These are phyloP conservation scores for Tenthredo amoena DNA, from an alignment of 2,888 invertebrate genomes.

Conservation along the genomic window DNA sequence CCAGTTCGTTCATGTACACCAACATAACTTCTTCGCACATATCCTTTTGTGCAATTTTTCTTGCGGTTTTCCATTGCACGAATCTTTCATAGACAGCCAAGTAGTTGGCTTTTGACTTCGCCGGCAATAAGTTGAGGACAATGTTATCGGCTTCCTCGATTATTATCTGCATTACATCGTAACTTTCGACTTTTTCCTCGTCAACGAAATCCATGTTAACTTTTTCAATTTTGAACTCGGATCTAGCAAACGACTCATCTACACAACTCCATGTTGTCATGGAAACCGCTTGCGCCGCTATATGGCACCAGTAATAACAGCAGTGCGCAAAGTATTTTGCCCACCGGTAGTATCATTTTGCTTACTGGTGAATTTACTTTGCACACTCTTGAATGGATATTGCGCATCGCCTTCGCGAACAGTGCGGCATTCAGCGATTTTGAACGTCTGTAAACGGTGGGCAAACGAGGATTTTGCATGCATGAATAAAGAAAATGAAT, in stretches of 20 bases:
- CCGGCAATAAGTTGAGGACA: conserved; percentile 35
- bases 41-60: conserved; percentile 38
- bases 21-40: conserved; percentile 52
- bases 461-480: conserved; percentile 35
- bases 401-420: too few relatives aligned
- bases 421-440: background rate
- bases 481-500: conserved; percentile 49
- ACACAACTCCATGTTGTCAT: background rate
- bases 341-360: background rate
- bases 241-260: too few relatives aligned
- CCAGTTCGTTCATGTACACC: conserved; percentile 47
- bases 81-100: conserved; percentile 50
- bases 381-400: too few relatives aligned
- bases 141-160: conserved; percentile 3
- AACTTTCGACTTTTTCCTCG: too few relatives aligned
- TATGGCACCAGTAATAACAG: conserved; percentile 5
- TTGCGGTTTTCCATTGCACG: conserved; percentile 36
- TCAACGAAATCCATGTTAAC: too few relatives aligned
- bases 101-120: conserved; percentile 40
- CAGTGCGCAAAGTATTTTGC: conserved; percentile 27
- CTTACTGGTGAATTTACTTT: too few relatives aligned
- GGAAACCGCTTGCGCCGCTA: conserved; percentile 18
- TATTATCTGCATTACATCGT: conserved; percentile 2
- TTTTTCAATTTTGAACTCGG: too few relatives aligned
- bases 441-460: background rate